phyloP scores from a whole-genome alignment of 2,888 invertebrate genomes.

The Anthophora plumipes region DNA sequence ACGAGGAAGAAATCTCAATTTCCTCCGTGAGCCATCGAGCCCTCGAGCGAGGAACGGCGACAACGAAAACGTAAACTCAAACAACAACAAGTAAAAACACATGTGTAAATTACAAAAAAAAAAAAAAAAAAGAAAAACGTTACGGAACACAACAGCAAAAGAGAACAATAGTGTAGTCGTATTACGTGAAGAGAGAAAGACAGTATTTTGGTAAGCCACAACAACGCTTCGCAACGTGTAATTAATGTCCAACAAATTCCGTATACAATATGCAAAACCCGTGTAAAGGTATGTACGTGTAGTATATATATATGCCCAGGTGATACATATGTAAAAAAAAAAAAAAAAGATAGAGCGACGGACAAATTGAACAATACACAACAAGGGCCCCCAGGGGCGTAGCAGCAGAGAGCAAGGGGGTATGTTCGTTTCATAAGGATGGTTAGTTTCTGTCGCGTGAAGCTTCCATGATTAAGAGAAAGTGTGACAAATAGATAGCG shows the following conservation, averaged over 20 bases:
- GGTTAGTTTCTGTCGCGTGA: constrained; percentile 63
- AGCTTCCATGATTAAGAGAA: constrained; percentile 49
- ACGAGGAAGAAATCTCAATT: constrained; percentile 46
- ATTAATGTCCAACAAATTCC: constrained; percentile 37
- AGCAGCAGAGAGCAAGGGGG: constrained; percentile 65
- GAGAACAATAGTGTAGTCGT: constrained; percentile 49
- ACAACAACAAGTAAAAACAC: constrained; percentile 3
- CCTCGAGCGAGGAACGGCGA: constrained; percentile 60
- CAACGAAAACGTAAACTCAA: constrained; percentile 14
- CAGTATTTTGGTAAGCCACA: constrained; percentile 76
- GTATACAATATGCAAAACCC: constrained; percentile 38
- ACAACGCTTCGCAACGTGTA: constrained; percentile 56
- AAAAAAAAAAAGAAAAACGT: constrained; percentile 34
- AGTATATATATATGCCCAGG: constrained; percentile 49
- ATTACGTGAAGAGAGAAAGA: constrained; percentile 67
- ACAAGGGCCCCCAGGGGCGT: constrained; percentile 80
- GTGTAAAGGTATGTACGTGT: constrained; percentile 46
- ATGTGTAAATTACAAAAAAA: not conserved
- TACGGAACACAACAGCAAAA: constrained; percentile 47
- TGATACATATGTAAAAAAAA: constrained; percentile 63
- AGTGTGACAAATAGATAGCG: not conserved
- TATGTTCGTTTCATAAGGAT: constrained; percentile 51
- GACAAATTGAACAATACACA: constrained; percentile 82
- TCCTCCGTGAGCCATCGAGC: constrained; percentile 67
- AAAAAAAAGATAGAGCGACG: constrained; percentile 71